phyloP scores from a whole-genome alignment of 2,888 invertebrate genomes.

The Plebejus argus region DNA sequence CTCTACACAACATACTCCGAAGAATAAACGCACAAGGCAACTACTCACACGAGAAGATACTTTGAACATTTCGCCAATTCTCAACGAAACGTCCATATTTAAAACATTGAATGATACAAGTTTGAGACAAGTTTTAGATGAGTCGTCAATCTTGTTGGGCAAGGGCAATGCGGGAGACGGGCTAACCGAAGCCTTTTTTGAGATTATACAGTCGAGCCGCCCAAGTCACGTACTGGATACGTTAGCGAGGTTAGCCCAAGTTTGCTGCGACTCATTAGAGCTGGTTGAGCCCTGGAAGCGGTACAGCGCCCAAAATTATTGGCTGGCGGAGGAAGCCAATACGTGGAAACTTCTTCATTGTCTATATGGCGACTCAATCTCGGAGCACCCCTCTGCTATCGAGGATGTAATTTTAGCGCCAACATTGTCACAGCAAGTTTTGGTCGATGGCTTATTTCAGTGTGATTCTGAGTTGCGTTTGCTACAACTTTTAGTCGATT shows the following conservation, averaged over 20 bases:
- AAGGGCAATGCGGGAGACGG: constrained; percentile 61
- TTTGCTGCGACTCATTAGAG: constrained; percentile 83
- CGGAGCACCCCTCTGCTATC: constrained; percentile 79
- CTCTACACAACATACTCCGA: constrained; percentile 66
- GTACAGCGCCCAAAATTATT: constrained; percentile 73
- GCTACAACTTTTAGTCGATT: constrained; percentile 93
- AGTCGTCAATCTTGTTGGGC: constrained; percentile 63
- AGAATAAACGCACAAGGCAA: constrained; percentile 60
- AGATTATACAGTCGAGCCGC: constrained; percentile 70
- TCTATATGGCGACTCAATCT: constrained; percentile 89
- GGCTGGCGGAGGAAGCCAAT: constrained; percentile 91
- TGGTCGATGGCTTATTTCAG: constrained; percentile 67
- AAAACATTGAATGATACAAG: constrained; percentile 74
- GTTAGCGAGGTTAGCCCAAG: constrained; percentile 82
- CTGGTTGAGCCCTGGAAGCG: constrained; percentile 73
- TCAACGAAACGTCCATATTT: constrained; percentile 73
- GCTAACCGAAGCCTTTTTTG: constrained; percentile 71
- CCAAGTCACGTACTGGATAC: constrained; percentile 81
- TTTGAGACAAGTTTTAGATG: constrained; percentile 69
- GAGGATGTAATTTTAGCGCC: constrained; percentile 66
- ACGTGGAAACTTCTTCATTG: constrained; percentile 93
- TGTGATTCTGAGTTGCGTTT: constrained; percentile 82
- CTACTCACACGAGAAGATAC: constrained; percentile 67
- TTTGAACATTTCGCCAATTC: constrained; percentile 68
- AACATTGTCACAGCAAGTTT: constrained; percentile 65